phyloP scores from a whole-genome alignment of 37 sponge, comb jelly and placozoan species.

The Cliona cf. orientalis region DNA sequence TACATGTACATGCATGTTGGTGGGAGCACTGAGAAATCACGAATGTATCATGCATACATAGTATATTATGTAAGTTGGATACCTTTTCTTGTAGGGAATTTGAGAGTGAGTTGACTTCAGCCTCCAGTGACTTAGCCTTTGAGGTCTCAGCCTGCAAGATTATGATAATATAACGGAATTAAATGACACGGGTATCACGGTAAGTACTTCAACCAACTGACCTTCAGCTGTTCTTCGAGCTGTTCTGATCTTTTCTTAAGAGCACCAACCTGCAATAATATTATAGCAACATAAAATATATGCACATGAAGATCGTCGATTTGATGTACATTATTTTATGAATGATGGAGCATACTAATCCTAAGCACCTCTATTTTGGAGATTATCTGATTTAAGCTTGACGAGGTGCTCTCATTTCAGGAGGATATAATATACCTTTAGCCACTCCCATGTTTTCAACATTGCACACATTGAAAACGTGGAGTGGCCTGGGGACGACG shows the following conservation, averaged over 20 bases:
- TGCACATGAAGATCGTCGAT: background rate
- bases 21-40: background rate
- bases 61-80: no score
- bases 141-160: background rate
- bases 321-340: background rate
- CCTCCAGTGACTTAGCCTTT: background rate
- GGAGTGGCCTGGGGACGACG: no score
- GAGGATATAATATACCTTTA: no score
- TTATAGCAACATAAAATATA: background rate
- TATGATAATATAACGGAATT: background rate
- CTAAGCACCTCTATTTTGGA: no score
- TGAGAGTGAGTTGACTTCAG: background rate
- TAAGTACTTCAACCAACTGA: constrained; percentile 11
- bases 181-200: background rate
- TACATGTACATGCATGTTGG: background rate
- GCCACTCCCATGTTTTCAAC: no score
- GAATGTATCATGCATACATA: background rate
- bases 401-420: no score
- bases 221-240: constrained; percentile 5
- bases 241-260: constrained; percentile 5
- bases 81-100: constrained; percentile 14
- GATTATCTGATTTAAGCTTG: no score
- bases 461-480: no score
- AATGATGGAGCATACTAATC: no score
- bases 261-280: background rate